Base-by-base conservation (phyloP, 2,113 vertebrate genomes). In the Pollachius pollachius region DNA sequence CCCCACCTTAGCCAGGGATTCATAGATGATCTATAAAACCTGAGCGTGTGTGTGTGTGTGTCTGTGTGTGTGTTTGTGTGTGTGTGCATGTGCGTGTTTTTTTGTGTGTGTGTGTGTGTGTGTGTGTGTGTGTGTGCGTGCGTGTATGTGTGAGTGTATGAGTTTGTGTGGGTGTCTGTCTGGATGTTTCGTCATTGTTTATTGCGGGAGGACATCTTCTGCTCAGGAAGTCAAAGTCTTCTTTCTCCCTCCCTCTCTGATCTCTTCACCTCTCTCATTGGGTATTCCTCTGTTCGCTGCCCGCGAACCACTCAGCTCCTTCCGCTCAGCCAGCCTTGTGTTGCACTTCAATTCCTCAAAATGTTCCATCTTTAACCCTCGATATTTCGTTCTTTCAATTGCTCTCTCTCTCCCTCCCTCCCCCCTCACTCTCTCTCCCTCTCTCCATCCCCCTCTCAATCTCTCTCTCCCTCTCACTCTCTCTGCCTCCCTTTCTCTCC, bases 251-350 rank as follows among this genome's bases (percentile, higher is more conserved):
- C 58, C 0, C 4, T 80, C 65, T 64, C 66, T 62, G 58, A 68
- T 2, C 73, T 52, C 57, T 34, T 34, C 30, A 34, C 30, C 21
- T 8, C 11, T 18, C n/a, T 60, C 15, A 21, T 21, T 58, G 66
- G 62, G 70, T 81, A 64, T 69, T 65, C 67, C 57, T 82, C 71
- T 80, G 18, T 54, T 57, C 9, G 72, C 64, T 74, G 72, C 80
- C 71, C 70, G 54, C 74, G 60, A 70, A 64, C 71, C 63, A 74
- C 57, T n/a, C 23, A 23, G 23, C 23, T 23, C 23, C 23, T 60
- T 1, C 58, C 12, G 19, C 3, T 25, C 41, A 34, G 30, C 30
- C 30, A 34, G 30, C 30, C 41, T 48, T 48, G 8, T 48, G 1
- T 48, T 48, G 12, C 41, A 48, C 41, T 48, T 48, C 12, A 48